Conservation (phyloP, 2,113 vertebrate species). For the Blennius ocellaris region DNA sequence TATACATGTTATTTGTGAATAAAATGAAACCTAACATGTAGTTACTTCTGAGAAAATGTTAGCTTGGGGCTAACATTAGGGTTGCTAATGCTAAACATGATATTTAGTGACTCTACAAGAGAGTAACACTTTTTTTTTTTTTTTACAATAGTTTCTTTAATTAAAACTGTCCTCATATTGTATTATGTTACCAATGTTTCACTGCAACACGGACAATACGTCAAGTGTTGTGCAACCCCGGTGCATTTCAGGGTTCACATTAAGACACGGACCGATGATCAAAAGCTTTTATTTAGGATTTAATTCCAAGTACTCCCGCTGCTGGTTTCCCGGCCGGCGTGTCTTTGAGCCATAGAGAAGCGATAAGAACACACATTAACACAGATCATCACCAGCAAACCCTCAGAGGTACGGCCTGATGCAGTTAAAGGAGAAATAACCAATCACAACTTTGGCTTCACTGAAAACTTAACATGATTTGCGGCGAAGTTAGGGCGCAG, state of each 20-base stretch:
- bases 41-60: no score
- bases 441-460: constrained; percentile 83
- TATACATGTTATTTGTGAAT: no score
- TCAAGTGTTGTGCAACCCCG: constrained; percentile 4
- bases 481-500: constrained; percentile 79
- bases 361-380: constrained; percentile 78
- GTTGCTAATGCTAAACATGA: no score
- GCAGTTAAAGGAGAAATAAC: constrained; percentile 84
- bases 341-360: constrained; percentile 73
- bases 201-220: not conserved
- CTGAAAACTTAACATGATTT: constrained; percentile 90
- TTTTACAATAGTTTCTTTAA: no score
- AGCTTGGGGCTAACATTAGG: no score
- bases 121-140: no score
- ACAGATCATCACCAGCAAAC: constrained; percentile 74
- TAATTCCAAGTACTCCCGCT: constrained; percentile 53
- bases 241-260: constrained; percentile 22
- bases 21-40: no score
- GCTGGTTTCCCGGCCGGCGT: constrained; percentile 60
- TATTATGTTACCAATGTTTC: no score
- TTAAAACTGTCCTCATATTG: no score
- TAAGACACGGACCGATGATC: constrained; percentile 38
- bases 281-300: constrained; percentile 55
- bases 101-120: no score
- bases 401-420: constrained; percentile 81